Evolutionary conservation across 2,888 invertebrate genomes (phyloP).

Genomic region (Ichneumoninae sp.): DNA sequence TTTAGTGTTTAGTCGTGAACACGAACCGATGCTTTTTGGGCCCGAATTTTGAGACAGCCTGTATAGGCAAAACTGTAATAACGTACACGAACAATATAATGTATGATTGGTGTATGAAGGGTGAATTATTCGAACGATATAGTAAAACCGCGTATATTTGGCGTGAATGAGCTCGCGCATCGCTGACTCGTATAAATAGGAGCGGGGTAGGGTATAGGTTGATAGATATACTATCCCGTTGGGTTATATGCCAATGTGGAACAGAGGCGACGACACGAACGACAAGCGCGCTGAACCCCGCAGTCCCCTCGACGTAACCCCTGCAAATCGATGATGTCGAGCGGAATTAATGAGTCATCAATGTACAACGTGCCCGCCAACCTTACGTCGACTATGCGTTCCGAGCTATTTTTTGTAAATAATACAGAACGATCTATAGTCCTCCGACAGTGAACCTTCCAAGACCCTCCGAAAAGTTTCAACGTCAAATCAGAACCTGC

Average conservation of each 20-base stretch:
- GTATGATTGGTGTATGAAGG: conserved; percentile 40
- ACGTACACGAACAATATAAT: conserved; percentile 58
- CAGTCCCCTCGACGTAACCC: conserved; percentile 50
- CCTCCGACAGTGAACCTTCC: background rate
- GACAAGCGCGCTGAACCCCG: conserved; percentile 39
- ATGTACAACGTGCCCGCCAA: conserved; percentile 13
- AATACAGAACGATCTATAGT: background rate
- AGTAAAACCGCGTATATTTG: conserved; percentile 59
- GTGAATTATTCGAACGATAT: conserved; percentile 50
- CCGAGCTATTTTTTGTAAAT: background rate
- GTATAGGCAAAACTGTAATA: conserved; percentile 45
- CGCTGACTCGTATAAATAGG: conserved; percentile 80
- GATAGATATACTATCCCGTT: conserved; percentile 38
- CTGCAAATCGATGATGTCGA: conserved; percentile 75
- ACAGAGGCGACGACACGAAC: conserved; percentile 56
- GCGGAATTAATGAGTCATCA: conserved; percentile 75
- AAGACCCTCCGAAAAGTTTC: background rate
- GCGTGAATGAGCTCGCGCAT: conserved; percentile 76
- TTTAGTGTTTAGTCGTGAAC: background rate
- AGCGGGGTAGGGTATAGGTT: conserved; percentile 68
- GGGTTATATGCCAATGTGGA: conserved; percentile 31
- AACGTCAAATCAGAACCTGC: background rate
- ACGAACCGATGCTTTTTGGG: background rate
- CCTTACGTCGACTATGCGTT: conserved; percentile 6
- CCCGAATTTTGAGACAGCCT: background rate